Percentiles rank a stretch among this genome's conserved stretches.
phyloP scores from a whole-genome alignment of 2,888 invertebrate genomes.

The Eupithecia insigniata region DNA sequence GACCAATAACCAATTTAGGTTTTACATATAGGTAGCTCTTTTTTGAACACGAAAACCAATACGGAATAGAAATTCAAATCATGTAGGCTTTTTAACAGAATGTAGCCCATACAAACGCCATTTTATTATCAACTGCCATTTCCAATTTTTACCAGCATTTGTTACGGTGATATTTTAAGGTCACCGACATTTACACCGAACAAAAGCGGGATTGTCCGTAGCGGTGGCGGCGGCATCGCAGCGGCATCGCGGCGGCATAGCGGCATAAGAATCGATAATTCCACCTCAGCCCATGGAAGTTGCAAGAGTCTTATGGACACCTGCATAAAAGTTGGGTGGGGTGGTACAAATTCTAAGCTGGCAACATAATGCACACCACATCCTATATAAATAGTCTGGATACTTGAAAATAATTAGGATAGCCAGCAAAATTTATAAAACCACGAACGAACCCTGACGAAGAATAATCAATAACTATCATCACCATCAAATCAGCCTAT shows the following conservation, averaged over 20 bases:
- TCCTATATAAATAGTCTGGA: too few species aligned
- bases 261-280: not conserved
- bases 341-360: too few species aligned
- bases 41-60: not conserved
- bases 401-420: too few species aligned
- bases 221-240: too few species aligned
- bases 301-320: not conserved
- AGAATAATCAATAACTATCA: too few species aligned
- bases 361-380: too few species aligned
- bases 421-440: too few species aligned
- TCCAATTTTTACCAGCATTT: conserved; percentile 55
- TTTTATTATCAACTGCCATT: conserved; percentile 52
- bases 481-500: too few species aligned
- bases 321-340: too few species aligned
- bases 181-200: conserved; percentile 40
- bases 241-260: too few species aligned
- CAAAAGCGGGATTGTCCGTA: not conserved
- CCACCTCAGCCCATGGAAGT: not conserved
- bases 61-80: conserved; percentile 31
- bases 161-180: conserved; percentile 50
- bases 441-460: too few species aligned
- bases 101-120: conserved; percentile 47
- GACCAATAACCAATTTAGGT: not conserved
- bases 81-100: conserved; percentile 45
- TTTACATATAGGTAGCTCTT: not conserved